Evolutionary conservation across 2,113 vertebrate species (phyloP), one percentile per base, ranked within the genome.

Genomic region (Todiramphus chloris): DNA sequence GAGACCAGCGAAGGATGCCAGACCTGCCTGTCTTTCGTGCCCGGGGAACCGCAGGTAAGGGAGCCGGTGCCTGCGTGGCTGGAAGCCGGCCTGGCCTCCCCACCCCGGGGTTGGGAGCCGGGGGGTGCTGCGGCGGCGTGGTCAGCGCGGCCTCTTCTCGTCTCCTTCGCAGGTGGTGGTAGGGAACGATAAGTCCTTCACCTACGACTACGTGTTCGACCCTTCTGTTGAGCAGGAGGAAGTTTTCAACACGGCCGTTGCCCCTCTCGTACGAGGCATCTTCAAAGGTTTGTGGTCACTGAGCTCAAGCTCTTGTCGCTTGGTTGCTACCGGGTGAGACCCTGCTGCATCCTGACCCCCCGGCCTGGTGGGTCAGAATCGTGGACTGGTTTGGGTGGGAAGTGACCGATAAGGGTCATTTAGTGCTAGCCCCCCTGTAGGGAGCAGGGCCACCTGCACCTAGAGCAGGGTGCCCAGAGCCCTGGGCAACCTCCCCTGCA

Each of bases 141-240:
- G 9, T 6, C n/a, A 17, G 44, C 6, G 9, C 16, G 14, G 18
- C 3, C 28, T 6, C 7, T 19, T 31, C 43, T 58, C 16, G 2
- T 80, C 82, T 81, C 41, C 28, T 66, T 92, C n/a, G 24, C 91
- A 99, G 99, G 98, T 99, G 48, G 97, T 99, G 35, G 98, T 99
- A 43, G 99, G 99, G 13, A 98, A 94, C 7, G 98, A 99, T 43
- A 99, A 99, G 68, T 97, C 98, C 0, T 99, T 99, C 96, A 99
- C 99, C 0, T 99, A 99, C 7, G 99, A 99, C 87, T 99, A 98
- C 78, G 99, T 99, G 17, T 99, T 99, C 89, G 99, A 99, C 90
- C 99, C 99, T 0, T 97, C 98, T 20, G 96, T 98, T 4, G 99
- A 99, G 90, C 99, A 99, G 96, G 99, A 99, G 69, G 99, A 99